phyloP scores from a whole-genome alignment of 2,113 vertebrate genomes.

The Hirundichthys speculiger region DNA sequence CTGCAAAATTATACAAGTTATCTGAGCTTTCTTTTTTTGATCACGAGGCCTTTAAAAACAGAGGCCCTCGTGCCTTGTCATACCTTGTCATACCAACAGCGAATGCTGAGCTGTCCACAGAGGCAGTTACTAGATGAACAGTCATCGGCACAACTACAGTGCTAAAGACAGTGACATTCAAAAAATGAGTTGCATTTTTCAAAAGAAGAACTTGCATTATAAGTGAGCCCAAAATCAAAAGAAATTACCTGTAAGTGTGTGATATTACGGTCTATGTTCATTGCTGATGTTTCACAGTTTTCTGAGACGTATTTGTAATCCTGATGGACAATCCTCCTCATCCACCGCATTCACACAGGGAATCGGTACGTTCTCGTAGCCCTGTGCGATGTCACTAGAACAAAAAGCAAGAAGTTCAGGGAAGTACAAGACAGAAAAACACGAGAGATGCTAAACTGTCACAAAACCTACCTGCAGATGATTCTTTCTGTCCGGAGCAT shows the following conservation, averaged over 20 bases:
- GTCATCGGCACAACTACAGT: slow-evolving; percentile 90
- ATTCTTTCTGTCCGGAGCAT: slow-evolving; percentile 88
- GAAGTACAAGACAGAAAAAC: not conserved
- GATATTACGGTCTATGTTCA: slow-evolving; percentile 95
- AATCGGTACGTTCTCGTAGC: slow-evolving; percentile 92
- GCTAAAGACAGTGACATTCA: slow-evolving; percentile 67
- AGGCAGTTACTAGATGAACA: slow-evolving; percentile 94
- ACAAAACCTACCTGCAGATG: slow-evolving; percentile 84
- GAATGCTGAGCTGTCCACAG: slow-evolving; percentile 93
- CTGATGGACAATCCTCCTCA: slow-evolving; percentile 87
- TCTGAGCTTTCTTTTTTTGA: too few relatives aligned
- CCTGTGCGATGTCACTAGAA: slow-evolving; percentile 88
- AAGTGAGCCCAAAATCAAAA: not conserved
- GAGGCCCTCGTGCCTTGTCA: not conserved
- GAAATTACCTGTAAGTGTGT: slow-evolving; percentile 88
- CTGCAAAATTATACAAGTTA: too few relatives aligned
- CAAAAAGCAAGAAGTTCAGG: not conserved
- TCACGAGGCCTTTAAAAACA: too few relatives aligned
- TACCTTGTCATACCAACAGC: slow-evolving; percentile 97
- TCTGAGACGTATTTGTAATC: slow-evolving; percentile 94
- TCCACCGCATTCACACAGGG: slow-evolving; percentile 92
- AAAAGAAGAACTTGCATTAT: not conserved
- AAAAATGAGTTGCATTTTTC: not conserved
- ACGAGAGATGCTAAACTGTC: not conserved
- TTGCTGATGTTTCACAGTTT: slow-evolving; percentile 93